Percentiles rank a stretch among this genome's conserved stretches.
Evolutionary conservation across 1,140 invertebrate species (phyloP).

Genomic region (Semibalanus balanoides): DNA sequence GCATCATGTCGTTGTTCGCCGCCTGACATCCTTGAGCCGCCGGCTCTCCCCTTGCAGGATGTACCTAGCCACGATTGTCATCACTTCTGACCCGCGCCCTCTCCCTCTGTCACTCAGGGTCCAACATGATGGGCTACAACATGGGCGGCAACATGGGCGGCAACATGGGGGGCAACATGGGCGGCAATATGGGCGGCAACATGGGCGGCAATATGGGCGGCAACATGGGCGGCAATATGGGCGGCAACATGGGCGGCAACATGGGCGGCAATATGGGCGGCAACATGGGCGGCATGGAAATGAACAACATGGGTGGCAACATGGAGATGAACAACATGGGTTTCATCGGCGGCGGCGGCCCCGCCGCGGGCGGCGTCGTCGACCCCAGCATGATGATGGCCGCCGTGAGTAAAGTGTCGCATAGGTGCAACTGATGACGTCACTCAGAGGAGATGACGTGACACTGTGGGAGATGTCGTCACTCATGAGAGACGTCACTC

Average conservation of each 20-base stretch:
- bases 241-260: not conserved
- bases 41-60: no score
- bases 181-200: not conserved
- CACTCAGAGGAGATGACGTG: not conserved
- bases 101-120: no score
- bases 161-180: not conserved
- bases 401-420: not conserved
- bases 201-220: not conserved
- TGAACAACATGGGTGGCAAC: not conserved
- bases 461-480: not conserved
- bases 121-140: not conserved
- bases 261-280: not conserved
- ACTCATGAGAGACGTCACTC: not conserved
- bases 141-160: not conserved
- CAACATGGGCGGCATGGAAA: not conserved
- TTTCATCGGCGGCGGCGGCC: no score
- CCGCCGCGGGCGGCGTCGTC: no score
- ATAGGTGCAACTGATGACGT: not conserved
- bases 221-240: not conserved
- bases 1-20: no score
- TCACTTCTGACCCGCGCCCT: no score
- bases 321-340: not conserved
- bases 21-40: no score
- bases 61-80: no score
- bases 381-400: not conserved